Evolutionary conservation across 2,888 invertebrate species (phyloP).

Genomic region (Nomada lathburiana): DNA sequence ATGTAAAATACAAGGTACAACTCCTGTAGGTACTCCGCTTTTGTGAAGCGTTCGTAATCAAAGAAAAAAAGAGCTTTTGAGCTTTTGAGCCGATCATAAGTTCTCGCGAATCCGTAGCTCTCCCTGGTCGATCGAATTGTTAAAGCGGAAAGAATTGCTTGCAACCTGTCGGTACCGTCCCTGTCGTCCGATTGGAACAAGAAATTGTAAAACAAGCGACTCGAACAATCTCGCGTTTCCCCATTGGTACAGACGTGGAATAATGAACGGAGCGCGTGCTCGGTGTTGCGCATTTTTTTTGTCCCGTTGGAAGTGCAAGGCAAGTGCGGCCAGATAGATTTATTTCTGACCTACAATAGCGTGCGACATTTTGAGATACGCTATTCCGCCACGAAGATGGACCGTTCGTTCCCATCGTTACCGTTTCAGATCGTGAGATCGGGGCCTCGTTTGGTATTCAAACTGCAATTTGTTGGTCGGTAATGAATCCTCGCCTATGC

Average conservation of each 20-base stretch:
- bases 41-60: too few species aligned
- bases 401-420: conserved; percentile 75
- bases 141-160: conserved; percentile 30
- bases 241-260: conserved; percentile 12
- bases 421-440: conserved; percentile 81
- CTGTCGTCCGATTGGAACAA: conserved; percentile 7
- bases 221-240: neutral
- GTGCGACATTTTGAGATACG: conserved; percentile 20
- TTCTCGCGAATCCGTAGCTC: conserved; percentile 18
- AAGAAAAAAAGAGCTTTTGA: too few species aligned
- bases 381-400: conserved; percentile 45
- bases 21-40: neutral
- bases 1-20: neutral
- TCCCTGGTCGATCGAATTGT: conserved; percentile 33
- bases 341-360: conserved; percentile 47
- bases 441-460: conserved; percentile 68
- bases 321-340: conserved; percentile 32
- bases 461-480: conserved; percentile 56
- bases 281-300: neutral
- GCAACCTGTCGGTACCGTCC: conserved; percentile 13
- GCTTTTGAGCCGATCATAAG: neutral
- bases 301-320: neutral
- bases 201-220: neutral
- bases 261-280: conserved; percentile 18
- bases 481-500: conserved; percentile 49